Evolutionary conservation across 2,113 vertebrate genomes (phyloP), one percentile per base, ranked within the genome.

Genomic region (Steatornis caripensis): DNA sequence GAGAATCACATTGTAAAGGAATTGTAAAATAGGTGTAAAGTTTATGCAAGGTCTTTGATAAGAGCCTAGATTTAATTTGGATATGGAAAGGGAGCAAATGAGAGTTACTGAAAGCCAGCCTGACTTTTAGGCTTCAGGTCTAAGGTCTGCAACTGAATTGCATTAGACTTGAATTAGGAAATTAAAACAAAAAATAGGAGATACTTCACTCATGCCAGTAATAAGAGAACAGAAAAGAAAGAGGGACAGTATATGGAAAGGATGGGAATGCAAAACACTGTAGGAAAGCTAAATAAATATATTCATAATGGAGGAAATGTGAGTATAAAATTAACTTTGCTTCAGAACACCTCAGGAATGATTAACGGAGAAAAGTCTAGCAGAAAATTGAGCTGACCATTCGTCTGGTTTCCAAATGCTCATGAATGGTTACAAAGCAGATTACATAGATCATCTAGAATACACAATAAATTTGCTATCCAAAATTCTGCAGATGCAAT

Each of bases 131-230:
- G 18, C 43, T 89, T 91, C 39, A 75, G 54, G 77, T 96, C 84
- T 54, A 91, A 89, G 92, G 93, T 89, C 90, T 93, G 51, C 72
- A 78, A 62, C 26, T 58, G 55, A 82, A 89, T 94, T 78, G 17
- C 43, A 89, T 89, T 93, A 94, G 43, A 46, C 48, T 58, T 95
- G 77, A 95, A 89, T 93, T 78, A 96, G 43, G 81, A 89, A 81
- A 96, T 95, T 94, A 89, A 91, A 94, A 72, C 22, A 84, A 92
- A 76, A 41, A 83, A 45, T 30, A 60, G 34, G 37, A 57, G 26
- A 89, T 36, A 41, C 20, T 65, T 87, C 22, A 49, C 19, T 13
- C 46, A 46, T 58, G 54, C 8, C 22, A 91, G 62, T 32, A 84
- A 65, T 9, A 69, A 79, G 22, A 21, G 7, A 86, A 80, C 4